Base-by-base conservation (phyloP, 2,888 invertebrate genomes). In the Cerceris rybyensis region DNA sequence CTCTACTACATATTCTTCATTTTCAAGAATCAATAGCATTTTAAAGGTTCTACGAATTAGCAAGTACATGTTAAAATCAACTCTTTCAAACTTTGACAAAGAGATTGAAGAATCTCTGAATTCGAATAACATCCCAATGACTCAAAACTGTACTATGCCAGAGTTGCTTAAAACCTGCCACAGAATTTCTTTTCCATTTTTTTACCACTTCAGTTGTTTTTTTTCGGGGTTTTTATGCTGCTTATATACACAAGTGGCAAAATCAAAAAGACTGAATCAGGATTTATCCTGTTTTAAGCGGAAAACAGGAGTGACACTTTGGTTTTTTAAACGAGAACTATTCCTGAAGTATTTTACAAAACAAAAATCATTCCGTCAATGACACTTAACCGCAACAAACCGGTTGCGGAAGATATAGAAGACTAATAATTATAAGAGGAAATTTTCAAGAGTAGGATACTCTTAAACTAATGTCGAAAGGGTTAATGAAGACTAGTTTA, bases 341-440 rank as follows among this genome's bases (percentile, higher is more conserved):
- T n/a, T 1, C n/a, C 52, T 66, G 8, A 66, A 54, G 54, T 66
- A 43, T 71, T 65, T 59, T 59, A 39, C 43, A 43, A 59, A 59
- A 54, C 42, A 66, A n/a, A 71, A 14, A 60, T 16, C 66, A 66
- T 59, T 59, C 28, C 59, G 49, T 17, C 71, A 71, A 71, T 66
- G 54, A 66, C 71, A 66, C 17, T n/a, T 59, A 71, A 66, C 71
- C 71, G 59, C 71, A 71, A 7, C 59, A 54, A 71, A 71, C 66
- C 59, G 66, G 66, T 67, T 39, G 59, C 60, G 67, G 58, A 67
- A 72, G 52, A 71, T 72, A 66, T 43, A 67, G 28, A 60, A 52
- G 59, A 66, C 43, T 60, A 60, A 54, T 16, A 39, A 46, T 8
- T 42, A 14, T 11, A 39, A 43, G 59, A 43, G 28, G 63, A 64